phyloP scores from a whole-genome alignment of 2,113 vertebrate species.

The Calonectris borealis region DNA sequence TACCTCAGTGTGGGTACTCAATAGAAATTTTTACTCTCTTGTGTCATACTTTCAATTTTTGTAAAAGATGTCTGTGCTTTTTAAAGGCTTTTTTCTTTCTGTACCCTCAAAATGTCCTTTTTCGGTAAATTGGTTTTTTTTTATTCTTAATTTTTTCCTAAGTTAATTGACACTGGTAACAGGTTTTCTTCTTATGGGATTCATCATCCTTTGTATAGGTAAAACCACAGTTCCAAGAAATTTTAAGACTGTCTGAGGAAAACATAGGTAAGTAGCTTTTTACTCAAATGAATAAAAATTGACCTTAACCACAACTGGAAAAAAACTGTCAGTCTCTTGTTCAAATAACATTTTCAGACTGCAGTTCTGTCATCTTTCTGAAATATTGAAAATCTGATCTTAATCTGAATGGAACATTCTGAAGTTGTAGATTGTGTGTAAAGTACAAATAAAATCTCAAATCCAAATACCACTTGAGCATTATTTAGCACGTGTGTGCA shows the following conservation, averaged over 20 bases:
- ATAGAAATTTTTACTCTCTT: neutral
- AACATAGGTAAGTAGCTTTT: slow-evolving; percentile 87
- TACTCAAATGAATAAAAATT: neutral
- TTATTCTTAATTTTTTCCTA: neutral
- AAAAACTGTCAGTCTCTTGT: neutral
- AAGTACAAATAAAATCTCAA: neutral
- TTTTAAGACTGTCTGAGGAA: slow-evolving; percentile 95
- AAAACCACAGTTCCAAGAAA: slow-evolving; percentile 99
- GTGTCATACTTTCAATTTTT: neutral
- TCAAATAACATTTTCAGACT: neutral
- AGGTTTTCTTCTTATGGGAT: slow-evolving; percentile 15
- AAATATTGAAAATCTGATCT: neutral
- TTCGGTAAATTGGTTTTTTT: neutral
- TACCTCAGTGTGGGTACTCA: neutral
- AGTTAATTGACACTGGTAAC: neutral
- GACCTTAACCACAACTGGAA: neutral
- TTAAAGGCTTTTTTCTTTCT: neutral
- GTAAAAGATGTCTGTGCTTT: neutral
- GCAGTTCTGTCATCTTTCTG: neutral
- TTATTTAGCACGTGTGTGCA: rapidly evolving
- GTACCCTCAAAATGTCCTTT: neutral
- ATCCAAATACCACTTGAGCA: neutral
- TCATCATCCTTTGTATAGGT: slow-evolving; percentile 77
- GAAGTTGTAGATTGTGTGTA: neutral
- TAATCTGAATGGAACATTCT: neutral